Conservation (phyloP, 2,113 vertebrate species). For the Coreoperca whiteheadi region DNA sequence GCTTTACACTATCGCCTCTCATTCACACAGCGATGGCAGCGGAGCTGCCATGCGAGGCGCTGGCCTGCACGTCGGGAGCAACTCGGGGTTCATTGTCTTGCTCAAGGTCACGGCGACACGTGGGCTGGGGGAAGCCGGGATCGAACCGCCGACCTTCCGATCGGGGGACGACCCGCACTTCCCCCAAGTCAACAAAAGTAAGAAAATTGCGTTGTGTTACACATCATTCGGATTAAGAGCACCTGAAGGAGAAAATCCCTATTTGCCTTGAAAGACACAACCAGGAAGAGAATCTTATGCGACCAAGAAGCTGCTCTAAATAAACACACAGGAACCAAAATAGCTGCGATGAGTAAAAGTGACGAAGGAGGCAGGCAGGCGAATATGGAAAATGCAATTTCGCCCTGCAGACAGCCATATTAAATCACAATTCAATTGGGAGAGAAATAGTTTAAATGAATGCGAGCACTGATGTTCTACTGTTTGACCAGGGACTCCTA, state of each 20-base stretch:
- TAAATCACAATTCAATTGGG: constrained; percentile 60
- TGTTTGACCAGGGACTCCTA: constrained; percentile 72
- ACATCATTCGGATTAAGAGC: background rate
- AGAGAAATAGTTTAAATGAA: constrained; percentile 31
- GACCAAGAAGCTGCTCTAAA: constrained; percentile 13
- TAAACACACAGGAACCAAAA: constrained; percentile 37
- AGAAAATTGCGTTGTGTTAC: background rate
- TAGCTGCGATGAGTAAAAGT: constrained; percentile 46
- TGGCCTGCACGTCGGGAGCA: too few species aligned
- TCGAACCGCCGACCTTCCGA: too few species aligned
- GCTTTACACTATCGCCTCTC: too few species aligned
- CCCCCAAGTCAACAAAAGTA: background rate
- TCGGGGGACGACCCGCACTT: too few species aligned
- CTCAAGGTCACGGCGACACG: too few species aligned
- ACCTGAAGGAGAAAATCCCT: background rate
- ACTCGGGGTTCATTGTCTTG: too few species aligned
- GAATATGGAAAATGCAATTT: constrained; percentile 65
- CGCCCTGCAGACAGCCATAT: constrained; percentile 51
- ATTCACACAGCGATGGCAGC: too few species aligned
- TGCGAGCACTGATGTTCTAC: constrained; percentile 10
- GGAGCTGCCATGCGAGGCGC: too few species aligned
- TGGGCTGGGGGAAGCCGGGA: too few species aligned
- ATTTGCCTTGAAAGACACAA: background rate
- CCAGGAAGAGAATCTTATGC: background rate
- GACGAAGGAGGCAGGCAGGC: constrained; percentile 28